Conservation (phyloP, 53 echinoderm and acorn worm species). For the Temnopleurus reevesii region DNA sequence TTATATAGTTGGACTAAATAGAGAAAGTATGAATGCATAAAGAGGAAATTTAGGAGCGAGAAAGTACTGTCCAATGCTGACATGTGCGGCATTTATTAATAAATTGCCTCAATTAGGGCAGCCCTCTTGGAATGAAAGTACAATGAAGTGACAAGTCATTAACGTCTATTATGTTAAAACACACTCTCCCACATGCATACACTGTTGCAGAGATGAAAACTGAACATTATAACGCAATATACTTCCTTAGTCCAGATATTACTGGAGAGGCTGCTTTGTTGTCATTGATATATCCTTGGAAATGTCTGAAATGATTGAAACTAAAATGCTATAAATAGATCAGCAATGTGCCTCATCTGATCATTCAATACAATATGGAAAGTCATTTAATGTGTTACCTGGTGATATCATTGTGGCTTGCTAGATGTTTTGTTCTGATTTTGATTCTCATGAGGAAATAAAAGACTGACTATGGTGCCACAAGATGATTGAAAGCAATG, state of each 20-base stretch:
- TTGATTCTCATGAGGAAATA: too few relatives aligned
- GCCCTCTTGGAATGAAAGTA: neutral
- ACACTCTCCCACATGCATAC: neutral
- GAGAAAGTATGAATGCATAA: neutral
- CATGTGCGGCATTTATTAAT: conserved; percentile 17
- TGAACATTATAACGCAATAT: neutral
- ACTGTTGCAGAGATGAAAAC: neutral
- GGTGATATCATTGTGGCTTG: too few relatives aligned
- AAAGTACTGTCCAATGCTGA: neutral
- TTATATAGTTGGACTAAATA: neutral
- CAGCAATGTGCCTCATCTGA: neutral
- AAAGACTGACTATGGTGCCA: too few relatives aligned
- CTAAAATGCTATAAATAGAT: conserved; percentile 28
- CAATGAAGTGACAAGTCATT: conserved; percentile 34
- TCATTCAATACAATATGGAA: neutral
- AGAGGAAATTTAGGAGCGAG: neutral
- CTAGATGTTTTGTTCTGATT: too few relatives aligned
- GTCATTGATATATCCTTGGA: neutral
- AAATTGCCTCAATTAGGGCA: neutral
- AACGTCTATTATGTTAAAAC: neutral
- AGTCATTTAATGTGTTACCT: neutral
- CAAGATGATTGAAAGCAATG: too few relatives aligned
- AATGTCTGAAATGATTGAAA: neutral
- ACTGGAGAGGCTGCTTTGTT: conserved; percentile 1
- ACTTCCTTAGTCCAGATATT: neutral